Evolutionary conservation across 2,797 vertebrate genomes (phyloP).

Genomic region (Euthynnus affinis): DNA sequence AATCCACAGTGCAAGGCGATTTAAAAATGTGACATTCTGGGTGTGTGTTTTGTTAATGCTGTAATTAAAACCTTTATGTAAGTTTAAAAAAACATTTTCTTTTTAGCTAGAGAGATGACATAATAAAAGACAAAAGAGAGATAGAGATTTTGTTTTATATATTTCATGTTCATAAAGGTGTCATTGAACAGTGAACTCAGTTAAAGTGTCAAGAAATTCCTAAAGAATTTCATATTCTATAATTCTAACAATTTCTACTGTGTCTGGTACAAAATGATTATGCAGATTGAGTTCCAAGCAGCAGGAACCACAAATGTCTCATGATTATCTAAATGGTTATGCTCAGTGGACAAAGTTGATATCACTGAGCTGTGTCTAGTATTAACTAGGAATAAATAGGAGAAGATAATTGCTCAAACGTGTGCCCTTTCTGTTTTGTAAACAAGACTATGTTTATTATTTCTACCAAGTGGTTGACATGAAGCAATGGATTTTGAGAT

Average conservation of each 20-base stretch:
- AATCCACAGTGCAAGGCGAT: neutral
- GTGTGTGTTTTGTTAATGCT: neutral
- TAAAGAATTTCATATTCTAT: neutral
- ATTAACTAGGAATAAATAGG: conserved; percentile 1
- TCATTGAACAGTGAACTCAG: neutral
- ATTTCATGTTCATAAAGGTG: neutral
- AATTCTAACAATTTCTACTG: neutral
- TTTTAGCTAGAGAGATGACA: neutral
- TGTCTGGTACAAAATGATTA: neutral
- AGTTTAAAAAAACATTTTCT: neutral
- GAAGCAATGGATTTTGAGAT: neutral
- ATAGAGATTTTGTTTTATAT: neutral
- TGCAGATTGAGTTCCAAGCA: neutral
- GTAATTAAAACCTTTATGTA: neutral
- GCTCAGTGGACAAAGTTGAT: conserved; percentile 1
- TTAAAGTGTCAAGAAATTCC: neutral
- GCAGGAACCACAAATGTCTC: neutral
- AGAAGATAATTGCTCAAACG: neutral
- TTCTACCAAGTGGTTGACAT: neutral
- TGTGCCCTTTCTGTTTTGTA: neutral
- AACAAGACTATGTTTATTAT: neutral
- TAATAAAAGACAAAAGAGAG: neutral
- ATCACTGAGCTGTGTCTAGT: neutral
- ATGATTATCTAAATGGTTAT: neutral
- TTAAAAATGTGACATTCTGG: neutral